Conservation (phyloP, 2,797 vertebrate genomes). For the Artibeus jamaicensis region DNA sequence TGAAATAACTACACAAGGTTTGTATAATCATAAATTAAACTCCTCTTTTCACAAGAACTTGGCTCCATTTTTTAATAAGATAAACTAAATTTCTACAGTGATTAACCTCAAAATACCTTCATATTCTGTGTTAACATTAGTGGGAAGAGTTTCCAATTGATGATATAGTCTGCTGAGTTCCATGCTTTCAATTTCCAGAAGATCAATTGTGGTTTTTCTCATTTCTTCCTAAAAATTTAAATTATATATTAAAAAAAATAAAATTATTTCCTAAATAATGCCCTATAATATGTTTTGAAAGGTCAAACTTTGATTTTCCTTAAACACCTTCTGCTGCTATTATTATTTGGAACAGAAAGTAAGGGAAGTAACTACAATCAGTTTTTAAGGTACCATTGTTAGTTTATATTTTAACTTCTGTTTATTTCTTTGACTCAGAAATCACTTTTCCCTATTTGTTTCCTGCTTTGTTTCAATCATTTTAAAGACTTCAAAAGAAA, state of each 20-base stretch:
- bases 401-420: not conserved
- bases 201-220: constrained; percentile 82
- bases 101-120: constrained; percentile 77
- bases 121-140: constrained; percentile 80
- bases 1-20: not conserved
- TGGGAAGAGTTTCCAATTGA: constrained; percentile 74
- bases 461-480: not conserved
- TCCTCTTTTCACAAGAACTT: not conserved
- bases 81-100: not conserved
- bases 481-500: not conserved
- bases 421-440: constrained; percentile 1
- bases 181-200: constrained; percentile 89
- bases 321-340: not conserved
- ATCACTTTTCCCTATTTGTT: not conserved
- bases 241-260: constrained; percentile 28
- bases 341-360: not conserved
- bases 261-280: not conserved
- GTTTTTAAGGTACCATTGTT: not conserved
- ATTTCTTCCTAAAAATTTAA: constrained; percentile 83
- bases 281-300: not conserved
- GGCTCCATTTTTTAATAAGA: not conserved
- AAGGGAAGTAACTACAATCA: not conserved
- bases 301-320: not conserved
- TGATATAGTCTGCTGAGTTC: constrained; percentile 87
- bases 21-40: not conserved